phyloP scores from a whole-genome alignment of 2,888 invertebrate species.

The Buathra laborator region DNA sequence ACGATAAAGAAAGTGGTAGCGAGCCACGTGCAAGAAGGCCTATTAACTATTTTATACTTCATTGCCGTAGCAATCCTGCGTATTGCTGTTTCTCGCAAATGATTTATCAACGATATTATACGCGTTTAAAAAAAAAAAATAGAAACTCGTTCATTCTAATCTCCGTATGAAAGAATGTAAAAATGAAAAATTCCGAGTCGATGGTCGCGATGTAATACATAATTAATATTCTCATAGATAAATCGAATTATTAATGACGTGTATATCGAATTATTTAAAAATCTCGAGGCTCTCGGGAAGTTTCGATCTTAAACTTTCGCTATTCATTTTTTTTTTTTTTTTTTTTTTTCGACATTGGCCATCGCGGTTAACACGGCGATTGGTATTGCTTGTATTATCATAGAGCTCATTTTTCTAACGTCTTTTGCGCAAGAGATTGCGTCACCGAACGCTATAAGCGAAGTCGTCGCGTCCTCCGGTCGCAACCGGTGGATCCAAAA shows the following conservation, averaged over 20 bases:
- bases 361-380: background rate
- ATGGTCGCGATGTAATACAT: constrained; percentile 42
- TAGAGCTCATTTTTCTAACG: constrained; percentile 42
- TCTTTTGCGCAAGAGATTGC: constrained; percentile 77
- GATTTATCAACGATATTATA: constrained; percentile 8
- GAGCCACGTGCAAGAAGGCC: constrained; percentile 23
- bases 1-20: constrained; percentile 49
- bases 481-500: constrained; percentile 77
- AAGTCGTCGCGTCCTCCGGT: constrained; percentile 57
- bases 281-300: background rate
- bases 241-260: background rate
- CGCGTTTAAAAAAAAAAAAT: background rate
- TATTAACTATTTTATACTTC: constrained; percentile 9
- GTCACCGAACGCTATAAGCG: constrained; percentile 66
- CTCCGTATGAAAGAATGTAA: constrained; percentile 8
- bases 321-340: background rate
- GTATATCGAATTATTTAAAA: background rate
- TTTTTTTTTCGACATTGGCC: constrained; percentile 13
- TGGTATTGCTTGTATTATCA: constrained; percentile 2
- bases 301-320: background rate
- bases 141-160: constrained; percentile 28
- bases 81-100: constrained; percentile 11
- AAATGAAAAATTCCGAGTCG: constrained; percentile 15
- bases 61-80: constrained; percentile 20
- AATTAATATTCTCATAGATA: constrained; percentile 16